Base-by-base conservation (phyloP, 2,888 invertebrate genomes). In the Polymixis flavicincta region DNA sequence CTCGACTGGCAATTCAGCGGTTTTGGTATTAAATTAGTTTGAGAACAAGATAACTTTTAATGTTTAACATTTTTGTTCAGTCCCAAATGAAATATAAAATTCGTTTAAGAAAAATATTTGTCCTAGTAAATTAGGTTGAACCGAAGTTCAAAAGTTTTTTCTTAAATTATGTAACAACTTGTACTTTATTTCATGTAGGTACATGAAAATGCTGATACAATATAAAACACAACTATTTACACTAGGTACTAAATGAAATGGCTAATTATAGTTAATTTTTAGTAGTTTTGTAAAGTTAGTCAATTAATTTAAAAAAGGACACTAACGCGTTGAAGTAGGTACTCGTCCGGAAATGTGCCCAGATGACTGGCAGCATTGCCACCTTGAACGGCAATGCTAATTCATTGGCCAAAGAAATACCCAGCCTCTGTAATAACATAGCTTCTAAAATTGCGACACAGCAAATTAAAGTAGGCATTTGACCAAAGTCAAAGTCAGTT, bases 51-150 rank as follows among this genome's bases (percentile, higher is more conserved):
- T 60, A 54, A 45, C 55, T 67, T 25, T 22, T 8, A 50, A 72
- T 55, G 13, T 65, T 25, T 55, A 50, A 61, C 9, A 66, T 66
- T 68, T 73, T 67, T 77, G 5, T 50, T 55, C 14, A 64, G 22
- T 67, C 28, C 17, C 54, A 65, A 74, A 66, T 61, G 37, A 8
- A 74, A 74, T 68, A 48, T n/a, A 50, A 71, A 64, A 68, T 61
- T 71, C 1, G 25, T 50, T 64, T 28, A 71, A 68, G 69, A 66
- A 71, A 57, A 74, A 65, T 67, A 74, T 82, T 81, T 76, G 28
- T 13, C n/a, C 2, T 45, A 22, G 22, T 42, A 81, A 70, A 81
- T 69, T 63, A 42, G 28, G 42, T 66, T 37, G 32, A 14, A 25
- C 13, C 6, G 0, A 48, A 65, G 48, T 77, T 71, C 25, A 17